Base-by-base conservation (phyloP, 2,888 invertebrate species). In the Polymixis lichenea region DNA sequence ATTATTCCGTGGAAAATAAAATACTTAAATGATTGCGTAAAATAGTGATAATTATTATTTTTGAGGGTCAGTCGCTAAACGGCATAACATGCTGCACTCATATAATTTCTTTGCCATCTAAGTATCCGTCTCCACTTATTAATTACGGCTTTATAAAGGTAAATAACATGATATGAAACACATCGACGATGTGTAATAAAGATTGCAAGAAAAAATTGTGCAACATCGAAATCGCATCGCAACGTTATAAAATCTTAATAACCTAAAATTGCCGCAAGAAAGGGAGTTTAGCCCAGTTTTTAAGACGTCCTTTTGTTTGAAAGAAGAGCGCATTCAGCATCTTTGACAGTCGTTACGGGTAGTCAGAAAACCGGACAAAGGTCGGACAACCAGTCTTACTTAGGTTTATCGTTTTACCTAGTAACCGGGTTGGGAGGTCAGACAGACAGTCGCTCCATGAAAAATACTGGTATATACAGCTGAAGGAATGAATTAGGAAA, bases 291-390 rank as follows among this genome's bases (percentile, higher is more conserved):
- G 28, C 17, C 58, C 13, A 61, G 51, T 55, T 75, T 64, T 60
- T 8, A 19, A 82, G 46, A 11, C 28, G 15, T 67, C 58, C 32
- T 70, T 78, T 71, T 71, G 25, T 71, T 43, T 67, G 25, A 13
- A 55, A 53, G 65, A 75, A 62, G 58, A 73, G 49, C 49, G 22
- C 55, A 76, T 66, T 55, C 53, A 66, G 22, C 13, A 22, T 32
- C 25, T 65, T 65, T 13, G 46, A 25, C 25, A 46, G 11, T 19
- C 25, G 13, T 46, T 19, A 19, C 43, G 25, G 13, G 8, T 65
- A 19, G 46, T 25, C 46, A 65, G 46, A 25, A 19, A 19, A 28
- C 28, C 19, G 28, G 15, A 25, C n/a, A n/a, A n/a, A n/a, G 22
- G 13, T 22, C 28, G 28, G 65, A 46, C 13, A 13, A 46, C 25